Base-by-base conservation (phyloP, 2,797 vertebrate genomes). In the Micrastur ruficollis region DNA sequence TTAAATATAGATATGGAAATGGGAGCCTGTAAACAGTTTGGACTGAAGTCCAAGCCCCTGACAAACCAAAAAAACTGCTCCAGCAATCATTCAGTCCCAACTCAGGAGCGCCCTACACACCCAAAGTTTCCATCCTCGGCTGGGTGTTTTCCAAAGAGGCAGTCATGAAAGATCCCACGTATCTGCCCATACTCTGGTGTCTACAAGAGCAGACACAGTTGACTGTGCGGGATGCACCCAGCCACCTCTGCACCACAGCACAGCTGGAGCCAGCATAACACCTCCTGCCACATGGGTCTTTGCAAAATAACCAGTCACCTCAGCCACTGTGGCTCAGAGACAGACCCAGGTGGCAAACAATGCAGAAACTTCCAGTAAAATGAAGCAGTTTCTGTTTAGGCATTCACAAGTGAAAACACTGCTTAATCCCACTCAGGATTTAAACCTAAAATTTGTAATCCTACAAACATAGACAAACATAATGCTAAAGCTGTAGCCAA, bases 81-180 rank as follows among this genome's bases (percentile, higher is more conserved):
- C 79, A 88, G 66, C 61, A 67, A 25, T 59, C 40, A 40, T 63
- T 92, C 70, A 63, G 63, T 25, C 70, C 55, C 16, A 1, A 70
- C 31, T 87, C 84, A 66, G 62, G 81, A 95, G 71, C 0, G 0
- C n/a, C 44, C 81, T 66, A 89, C 84, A 95, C 59, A 2, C 81
- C 62, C 91, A 14, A 91, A 91, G 71, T 95, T 95, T 96, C 91
- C 89, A 42, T 85, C 16, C 75, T 61, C 5, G 0, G 29, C 15
- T 91, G 74, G 53, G 36, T 79, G 50, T 65, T 79, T 86, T 81
- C 66, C 84, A 42, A 68, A 84, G 50, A 93, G 26, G 72, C 44
- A 76, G 32, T 66, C 52, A 29, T 50, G 47, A 70, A 89, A 82
- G 71, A 76, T 55, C 50, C 44, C 34, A 50, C 1, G 1, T n/a